These are phyloP conservation scores for Hirudo medicinalis DNA, from an alignment of 1,140 invertebrate genomes.

Conservation along the genomic window DNA sequence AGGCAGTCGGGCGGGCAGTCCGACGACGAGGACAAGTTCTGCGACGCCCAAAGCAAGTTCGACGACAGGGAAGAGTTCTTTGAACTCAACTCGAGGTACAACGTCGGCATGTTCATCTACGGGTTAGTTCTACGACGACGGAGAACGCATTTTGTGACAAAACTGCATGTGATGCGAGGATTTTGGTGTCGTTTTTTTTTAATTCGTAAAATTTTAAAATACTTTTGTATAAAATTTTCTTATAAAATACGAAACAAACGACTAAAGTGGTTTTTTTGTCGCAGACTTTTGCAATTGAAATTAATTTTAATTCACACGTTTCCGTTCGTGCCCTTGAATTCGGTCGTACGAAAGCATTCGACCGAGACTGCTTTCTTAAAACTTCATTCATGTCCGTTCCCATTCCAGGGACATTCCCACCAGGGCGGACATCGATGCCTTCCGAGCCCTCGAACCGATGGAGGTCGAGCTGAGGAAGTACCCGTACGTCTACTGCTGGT, in stretches of 20 bases:
- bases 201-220: no score
- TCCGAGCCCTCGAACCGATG: background rate
- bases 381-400: background rate
- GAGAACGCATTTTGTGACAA: no score
- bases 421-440: background rate
- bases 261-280: no score
- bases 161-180: no score
- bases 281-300: no score
- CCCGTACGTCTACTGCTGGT: background rate
- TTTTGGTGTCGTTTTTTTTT: no score
- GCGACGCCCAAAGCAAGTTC: background rate
- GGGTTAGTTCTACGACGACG: background rate
- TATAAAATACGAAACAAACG: no score
- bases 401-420: slow-evolving; percentile 1
- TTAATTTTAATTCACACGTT: background rate
- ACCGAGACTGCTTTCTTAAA: background rate
- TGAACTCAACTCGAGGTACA: background rate
- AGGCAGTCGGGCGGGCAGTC: background rate
- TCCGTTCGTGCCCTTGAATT: no score
- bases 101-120: background rate
- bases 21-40: background rate
- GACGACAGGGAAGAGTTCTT: background rate
- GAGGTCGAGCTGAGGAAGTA: background rate
- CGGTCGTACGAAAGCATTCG: no score
- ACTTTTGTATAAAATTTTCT: no score